Percentiles rank a stretch among this genome's conserved stretches.
These are phyloP conservation scores for Erebia palarica DNA, from an alignment of 2,888 invertebrate species.

Conservation along the genomic window DNA sequence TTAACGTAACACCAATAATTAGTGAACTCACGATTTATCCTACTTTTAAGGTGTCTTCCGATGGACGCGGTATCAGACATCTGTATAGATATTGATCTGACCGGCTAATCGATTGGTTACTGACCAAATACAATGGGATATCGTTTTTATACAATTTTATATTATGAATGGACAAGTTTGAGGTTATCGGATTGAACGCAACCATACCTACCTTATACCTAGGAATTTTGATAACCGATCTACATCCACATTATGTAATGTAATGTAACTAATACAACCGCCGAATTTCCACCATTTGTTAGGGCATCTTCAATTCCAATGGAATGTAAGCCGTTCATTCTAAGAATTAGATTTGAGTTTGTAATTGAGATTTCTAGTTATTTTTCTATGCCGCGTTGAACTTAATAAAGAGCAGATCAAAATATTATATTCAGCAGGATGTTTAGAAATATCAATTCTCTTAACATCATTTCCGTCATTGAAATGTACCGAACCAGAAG, in stretches of 20 bases:
- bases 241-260: background rate
- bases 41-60: slow-evolving; percentile 71
- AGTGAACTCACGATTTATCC: slow-evolving; percentile 75
- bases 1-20: slow-evolving; percentile 73
- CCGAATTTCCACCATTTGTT: background rate
- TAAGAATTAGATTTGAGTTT: no score
- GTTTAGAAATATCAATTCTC: no score
- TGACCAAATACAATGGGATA: slow-evolving; percentile 41
- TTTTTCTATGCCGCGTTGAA: no score
- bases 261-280: background rate
- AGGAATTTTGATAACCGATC: slow-evolving; percentile 3
- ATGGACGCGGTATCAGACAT: slow-evolving; percentile 69
- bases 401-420: no score
- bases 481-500: no score
- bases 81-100: slow-evolving; percentile 65
- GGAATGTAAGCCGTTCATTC: background rate
- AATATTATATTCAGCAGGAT: no score
- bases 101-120: slow-evolving; percentile 51
- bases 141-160: slow-evolving; percentile 32
- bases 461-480: no score
- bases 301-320: background rate
- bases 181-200: slow-evolving; percentile 35
- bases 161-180: slow-evolving; percentile 36
- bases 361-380: no score
- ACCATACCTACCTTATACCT: slow-evolving; percentile 2